Conservation (phyloP, 1,140 invertebrate species). For the Drosophila arizonae region DNA sequence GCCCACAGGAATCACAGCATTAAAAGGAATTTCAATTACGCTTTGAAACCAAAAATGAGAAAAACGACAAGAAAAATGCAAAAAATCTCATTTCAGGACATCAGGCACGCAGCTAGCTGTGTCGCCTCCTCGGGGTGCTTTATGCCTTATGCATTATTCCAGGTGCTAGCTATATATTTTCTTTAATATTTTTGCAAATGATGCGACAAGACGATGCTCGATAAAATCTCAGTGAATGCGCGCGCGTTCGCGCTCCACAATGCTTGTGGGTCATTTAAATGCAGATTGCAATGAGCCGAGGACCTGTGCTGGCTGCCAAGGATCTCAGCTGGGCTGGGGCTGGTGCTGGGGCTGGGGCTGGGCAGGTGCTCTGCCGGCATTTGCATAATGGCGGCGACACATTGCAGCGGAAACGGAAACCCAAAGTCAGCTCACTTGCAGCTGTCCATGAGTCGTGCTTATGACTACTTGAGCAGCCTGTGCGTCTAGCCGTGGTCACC, state of each 20-base stretch:
- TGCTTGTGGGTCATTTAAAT: slow-evolving; percentile 73
- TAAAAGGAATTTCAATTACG: slow-evolving; percentile 60
- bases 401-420: slow-evolving; percentile 77
- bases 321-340: background rate
- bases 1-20: slow-evolving; percentile 8
- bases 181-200: slow-evolving; percentile 72
- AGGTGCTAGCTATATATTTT: slow-evolving; percentile 41
- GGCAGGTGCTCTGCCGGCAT: slow-evolving; percentile 20
- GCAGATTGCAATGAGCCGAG: slow-evolving; percentile 75
- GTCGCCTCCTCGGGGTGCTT: slow-evolving; percentile 12
- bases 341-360: background rate
- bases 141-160: slow-evolving; percentile 39
- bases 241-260: slow-evolving; percentile 23
- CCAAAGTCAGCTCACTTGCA: slow-evolving; percentile 57
- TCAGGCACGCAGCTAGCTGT: slow-evolving; percentile 24
- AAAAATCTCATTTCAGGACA: slow-evolving; percentile 51
- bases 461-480: slow-evolving; percentile 68
- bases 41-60: background rate
- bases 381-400: slow-evolving; percentile 78
- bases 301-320: slow-evolving; percentile 1
- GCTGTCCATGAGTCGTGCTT: slow-evolving; percentile 65
- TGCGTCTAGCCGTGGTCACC: slow-evolving; percentile 45
- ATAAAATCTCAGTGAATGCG: slow-evolving; percentile 57
- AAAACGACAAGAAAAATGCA: background rate
- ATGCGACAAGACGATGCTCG: slow-evolving; percentile 51